Evolutionary conservation across 2,888 invertebrate genomes (phyloP).

Genomic region (Diachrysia chrysitis): DNA sequence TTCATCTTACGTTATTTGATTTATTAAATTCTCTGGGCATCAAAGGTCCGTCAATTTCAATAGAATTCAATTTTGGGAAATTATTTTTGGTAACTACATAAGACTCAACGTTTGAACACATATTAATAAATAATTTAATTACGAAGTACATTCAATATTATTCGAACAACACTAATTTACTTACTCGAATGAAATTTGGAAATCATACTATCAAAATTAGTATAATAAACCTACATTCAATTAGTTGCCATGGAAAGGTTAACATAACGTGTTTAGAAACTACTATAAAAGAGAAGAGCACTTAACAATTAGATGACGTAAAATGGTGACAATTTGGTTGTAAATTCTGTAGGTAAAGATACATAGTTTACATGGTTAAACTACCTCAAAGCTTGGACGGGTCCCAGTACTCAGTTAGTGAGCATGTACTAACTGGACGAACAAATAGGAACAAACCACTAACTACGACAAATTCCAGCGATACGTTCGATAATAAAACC

Average conservation of each 20-base stretch:
- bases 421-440: conserved; percentile 40
- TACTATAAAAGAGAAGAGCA: neutral
- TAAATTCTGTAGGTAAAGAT: conserved; percentile 13
- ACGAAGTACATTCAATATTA: too few relatives aligned
- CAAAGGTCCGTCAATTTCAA: neutral
- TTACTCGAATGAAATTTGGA: too few relatives aligned
- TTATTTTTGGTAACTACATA: neutral
- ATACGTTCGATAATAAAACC: conserved; percentile 39
- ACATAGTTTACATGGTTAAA: conserved; percentile 10
- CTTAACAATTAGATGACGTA: conserved; percentile 1
- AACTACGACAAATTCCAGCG: conserved; percentile 36
- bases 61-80: neutral
- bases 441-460: conserved; percentile 42
- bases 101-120: neutral
- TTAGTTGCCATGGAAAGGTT: too few relatives aligned
- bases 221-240: too few relatives aligned
- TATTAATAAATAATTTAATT: too few relatives aligned
- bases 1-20: conserved; percentile 2
- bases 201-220: too few relatives aligned
- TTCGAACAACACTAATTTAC: too few relatives aligned
- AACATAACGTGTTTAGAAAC: too few relatives aligned
- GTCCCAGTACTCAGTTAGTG: conserved; percentile 44
- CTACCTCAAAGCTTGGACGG: conserved; percentile 26
- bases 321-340: conserved; percentile 9
- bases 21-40: neutral